Percentiles rank a stretch among this genome's conserved stretches.
These are phyloP conservation scores for Sebastes hubbsi DNA, from an alignment of 2,797 vertebrate species.

Conservation along the genomic window DNA sequence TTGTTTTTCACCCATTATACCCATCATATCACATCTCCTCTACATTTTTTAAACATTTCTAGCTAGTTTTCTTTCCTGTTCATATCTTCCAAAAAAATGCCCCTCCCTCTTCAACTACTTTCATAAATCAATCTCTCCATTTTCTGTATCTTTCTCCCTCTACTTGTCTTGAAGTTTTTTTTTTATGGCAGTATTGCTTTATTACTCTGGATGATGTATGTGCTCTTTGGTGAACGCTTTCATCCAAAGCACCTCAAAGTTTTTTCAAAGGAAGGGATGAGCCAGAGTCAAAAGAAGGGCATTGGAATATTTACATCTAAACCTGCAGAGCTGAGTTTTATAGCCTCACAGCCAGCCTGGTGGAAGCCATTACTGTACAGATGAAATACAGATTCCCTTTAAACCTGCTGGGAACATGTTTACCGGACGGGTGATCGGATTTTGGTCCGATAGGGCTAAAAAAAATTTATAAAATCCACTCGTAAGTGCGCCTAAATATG, in stretches of 20 bases:
- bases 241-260: conserved; percentile 22
- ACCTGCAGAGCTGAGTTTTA: conserved; percentile 14
- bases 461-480: conserved; percentile 3
- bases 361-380: conserved; percentile 23
- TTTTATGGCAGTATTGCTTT: conserved; percentile 31
- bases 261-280: conserved; percentile 16
- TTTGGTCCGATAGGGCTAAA: not conserved
- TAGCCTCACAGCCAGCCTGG: not conserved
- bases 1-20: not conserved
- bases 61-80: conserved; percentile 11
- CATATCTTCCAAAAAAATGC: conserved; percentile 18
- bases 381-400: conserved; percentile 3
- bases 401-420: conserved; percentile 13
- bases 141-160: conserved; percentile 7
- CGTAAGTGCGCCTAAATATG: not conserved
- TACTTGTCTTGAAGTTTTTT: conserved; percentile 5
- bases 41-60: not conserved
- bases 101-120: not conserved
- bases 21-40: not conserved
- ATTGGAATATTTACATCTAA: conserved; percentile 33
- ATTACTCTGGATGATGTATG: conserved; percentile 42
- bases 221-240: conserved; percentile 21
- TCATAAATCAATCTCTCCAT: conserved; percentile 30
- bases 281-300: conserved; percentile 24
- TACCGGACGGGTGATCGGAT: not conserved